Percentiles rank a stretch among this genome's conserved stretches.
Conservation (phyloP, 2,797 vertebrate species). For the Alcedo quadribrachys region DNA sequence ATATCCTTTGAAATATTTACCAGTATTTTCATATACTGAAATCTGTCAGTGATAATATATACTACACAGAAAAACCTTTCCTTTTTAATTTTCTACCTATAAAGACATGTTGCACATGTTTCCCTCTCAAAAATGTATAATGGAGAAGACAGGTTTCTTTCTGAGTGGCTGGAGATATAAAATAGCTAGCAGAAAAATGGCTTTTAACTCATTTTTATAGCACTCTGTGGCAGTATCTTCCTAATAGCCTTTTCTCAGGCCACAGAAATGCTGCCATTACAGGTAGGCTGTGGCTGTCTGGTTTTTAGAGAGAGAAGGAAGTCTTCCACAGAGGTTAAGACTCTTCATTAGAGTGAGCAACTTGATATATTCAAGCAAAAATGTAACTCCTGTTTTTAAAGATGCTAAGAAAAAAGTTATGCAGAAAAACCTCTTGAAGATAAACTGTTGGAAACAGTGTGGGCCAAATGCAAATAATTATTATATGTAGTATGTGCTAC, state of each 20-base stretch:
- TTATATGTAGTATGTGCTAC: not conserved
- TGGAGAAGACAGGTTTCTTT: not conserved
- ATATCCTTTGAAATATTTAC: slow-evolving; percentile 39
- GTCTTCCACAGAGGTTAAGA: slow-evolving; percentile 4
- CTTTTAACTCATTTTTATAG: slow-evolving; percentile 62
- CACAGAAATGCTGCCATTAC: slow-evolving; percentile 4
- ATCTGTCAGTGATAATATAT: slow-evolving; percentile 9
- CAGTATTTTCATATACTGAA: slow-evolving; percentile 7
- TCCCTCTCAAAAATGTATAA: not conserved
- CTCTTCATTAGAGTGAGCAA: slow-evolving; percentile 14
- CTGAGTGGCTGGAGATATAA: slow-evolving; percentile 5
- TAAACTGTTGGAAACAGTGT: not conserved
- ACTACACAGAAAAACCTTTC: not conserved
- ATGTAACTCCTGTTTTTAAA: not conserved
- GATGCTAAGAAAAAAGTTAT: not conserved
- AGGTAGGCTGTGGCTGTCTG: slow-evolving; percentile 8
- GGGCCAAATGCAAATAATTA: not conserved
- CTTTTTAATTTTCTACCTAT: not conserved
- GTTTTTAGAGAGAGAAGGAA: not conserved
- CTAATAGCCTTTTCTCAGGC: slow-evolving; percentile 41
- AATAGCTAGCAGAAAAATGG: not conserved
- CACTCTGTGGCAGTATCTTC: slow-evolving; percentile 1
- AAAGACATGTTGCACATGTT: not conserved
- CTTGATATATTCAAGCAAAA: slow-evolving; percentile 8
- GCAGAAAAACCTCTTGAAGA: not conserved